Evolutionary conservation across 2,888 invertebrate genomes (phyloP).

Genomic region (Entomobrya multifasciata): DNA sequence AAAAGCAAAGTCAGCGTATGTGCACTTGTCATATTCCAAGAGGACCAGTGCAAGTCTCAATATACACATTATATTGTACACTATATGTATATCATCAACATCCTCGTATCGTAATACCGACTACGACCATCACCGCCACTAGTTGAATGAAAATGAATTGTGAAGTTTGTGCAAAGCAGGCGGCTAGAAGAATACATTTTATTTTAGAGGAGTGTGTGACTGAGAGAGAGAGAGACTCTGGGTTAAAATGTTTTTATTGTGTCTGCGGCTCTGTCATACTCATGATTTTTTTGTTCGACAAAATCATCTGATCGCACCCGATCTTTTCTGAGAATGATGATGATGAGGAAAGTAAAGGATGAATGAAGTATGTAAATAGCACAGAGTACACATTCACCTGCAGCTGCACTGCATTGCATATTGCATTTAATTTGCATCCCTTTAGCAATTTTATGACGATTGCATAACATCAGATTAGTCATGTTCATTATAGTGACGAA

Average conservation of each 20-base stretch:
- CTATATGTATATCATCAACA: background rate
- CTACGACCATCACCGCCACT: constrained; percentile 43
- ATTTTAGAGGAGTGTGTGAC: constrained; percentile 38
- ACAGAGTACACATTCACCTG: background rate
- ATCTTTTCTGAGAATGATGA: constrained; percentile 56
- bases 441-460: background rate
- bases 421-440: constrained; percentile 1
- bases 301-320: constrained; percentile 74
- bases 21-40: constrained; percentile 47
- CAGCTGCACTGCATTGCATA: background rate
- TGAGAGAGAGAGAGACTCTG: constrained; percentile 33
- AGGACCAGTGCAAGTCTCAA: constrained; percentile 1
- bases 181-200: constrained; percentile 16
- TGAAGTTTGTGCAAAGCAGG: constrained; percentile 55
- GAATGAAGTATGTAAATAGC: constrained; percentile 38
- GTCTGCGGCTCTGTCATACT: constrained; percentile 50
- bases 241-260: constrained; percentile 70
- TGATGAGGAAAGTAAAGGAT: constrained; percentile 49
- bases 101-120: no score
- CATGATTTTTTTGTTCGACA: constrained; percentile 42
- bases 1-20: constrained; percentile 63
- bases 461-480: constrained; percentile 3
- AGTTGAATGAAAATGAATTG: constrained; percentile 67
- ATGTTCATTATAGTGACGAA: background rate
- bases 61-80: constrained; percentile 1